Base-by-base conservation (phyloP, 2,797 vertebrate genomes). In the Gallinago solitaria region DNA sequence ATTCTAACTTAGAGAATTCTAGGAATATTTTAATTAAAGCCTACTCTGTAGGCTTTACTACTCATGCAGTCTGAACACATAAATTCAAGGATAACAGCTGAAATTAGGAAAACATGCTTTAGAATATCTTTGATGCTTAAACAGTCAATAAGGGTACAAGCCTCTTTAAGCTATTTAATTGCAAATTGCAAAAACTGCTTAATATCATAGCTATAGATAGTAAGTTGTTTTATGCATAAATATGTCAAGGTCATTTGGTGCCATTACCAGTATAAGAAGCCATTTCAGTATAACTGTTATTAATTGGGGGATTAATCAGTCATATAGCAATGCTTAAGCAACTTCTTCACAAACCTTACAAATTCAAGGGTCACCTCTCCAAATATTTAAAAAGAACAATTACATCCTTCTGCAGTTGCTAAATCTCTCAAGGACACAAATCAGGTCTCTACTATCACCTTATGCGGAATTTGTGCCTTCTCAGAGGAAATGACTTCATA, bases 281-380 rank as follows among this genome's bases (percentile, higher is more conserved):
- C 73, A 89, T 94, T 95, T 76, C 63, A 79, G 57, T 86, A 65
- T 63, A 87, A 92, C 89, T 57, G 35, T 53, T 95, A 69, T 78
- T 96, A 95, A 94, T 79, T 93, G 80, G 41, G 56, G 86, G 74
- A 93, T 91, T 90, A 97, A 91, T 89, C 90, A 93, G 74, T 87
- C 90, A 87, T 76, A 84, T 24, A 90, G 80, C n/a, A 93, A 84
- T 69, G 78, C 80, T 73, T 92, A 89, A 90, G 63, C 67, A 92
- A 90, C 67, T 87, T 76, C 85, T 86, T 79, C 77, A 84, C 5
- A 82, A 90, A 94, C 50, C 32, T 48, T 78, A 43, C 27, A 90
- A 79, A 93, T 67, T 86, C 61, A 77, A 78, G 82, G 45, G 85
- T 86, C 57, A 81, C 27, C 50, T 59, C 61, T 93, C 48, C 73